Base-by-base conservation (phyloP, 2,888 invertebrate species). In the Stenodera caucasica region DNA sequence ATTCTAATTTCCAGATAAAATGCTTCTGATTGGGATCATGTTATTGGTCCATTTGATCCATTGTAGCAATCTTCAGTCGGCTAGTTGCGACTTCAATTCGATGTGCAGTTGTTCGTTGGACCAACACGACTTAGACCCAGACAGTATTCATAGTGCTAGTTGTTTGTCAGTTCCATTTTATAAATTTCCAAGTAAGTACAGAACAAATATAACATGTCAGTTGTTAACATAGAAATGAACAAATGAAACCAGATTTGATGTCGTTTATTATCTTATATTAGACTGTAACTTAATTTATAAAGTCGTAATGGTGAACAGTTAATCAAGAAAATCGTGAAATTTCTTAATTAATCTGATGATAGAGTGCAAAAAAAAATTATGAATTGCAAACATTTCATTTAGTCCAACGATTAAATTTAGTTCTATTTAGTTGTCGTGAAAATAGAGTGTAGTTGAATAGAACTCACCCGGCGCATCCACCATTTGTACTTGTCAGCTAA, bases 111-210 rank as follows among this genome's bases (percentile, higher is more conserved):
- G 90, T 78, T 87, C 87, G 74, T 80, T 84, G 45, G 84, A 85
- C 69, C 87, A 88, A 77, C 75, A 77, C 66, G 77, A 79, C 67
- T 71, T 74, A 29, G 65, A 70, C 65, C 71, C 75, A 50, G 72
- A 76, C 65, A 75, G 73, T 63, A 79, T 79, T 68, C 78, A 78
- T 65, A 78, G 77, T 67, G 86, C 89, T 81, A 88, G 86, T 73
- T 90, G 90, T 77, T 84, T 87, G 69, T 88, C 88, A 35, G 88
- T 89, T 63, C 88, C 88, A n/a, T 84, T 90, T 71, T 88, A 88
- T 73, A 85, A 87, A 75, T 87, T 89, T 75, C 89, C 90, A 81
- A 88, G 89, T 89, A 81, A 72, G 78, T 74, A 56, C n/a, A n/a
- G 26, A 53, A 35, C 21, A 58, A 37, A 59, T 35, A 1, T 21